phyloP scores from a whole-genome alignment of 2,888 invertebrate species.

The Stomorhina lunata region DNA sequence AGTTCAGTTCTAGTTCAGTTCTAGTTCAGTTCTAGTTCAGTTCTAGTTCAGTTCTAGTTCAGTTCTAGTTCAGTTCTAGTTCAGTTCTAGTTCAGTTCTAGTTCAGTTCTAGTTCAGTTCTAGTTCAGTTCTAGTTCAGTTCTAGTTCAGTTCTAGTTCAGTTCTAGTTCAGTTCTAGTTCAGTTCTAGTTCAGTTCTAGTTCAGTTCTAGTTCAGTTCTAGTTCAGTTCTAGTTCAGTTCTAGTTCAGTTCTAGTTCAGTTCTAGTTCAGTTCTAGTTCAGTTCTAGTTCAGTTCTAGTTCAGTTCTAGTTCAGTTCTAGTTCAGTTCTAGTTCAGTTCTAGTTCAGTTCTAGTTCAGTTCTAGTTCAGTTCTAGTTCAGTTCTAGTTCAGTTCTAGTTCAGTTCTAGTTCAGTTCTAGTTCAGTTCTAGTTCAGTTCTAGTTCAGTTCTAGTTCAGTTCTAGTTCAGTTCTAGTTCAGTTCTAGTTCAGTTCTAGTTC shows the following conservation, averaged over 20 bases:
- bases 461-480: not conserved
- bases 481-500: not conserved
- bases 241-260: not conserved
- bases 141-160: not conserved
- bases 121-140: not conserved
- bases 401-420: not conserved
- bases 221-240: not conserved
- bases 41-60: not conserved
- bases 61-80: not conserved
- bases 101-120: not conserved
- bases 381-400: not conserved
- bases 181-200: not conserved
- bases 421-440: not conserved
- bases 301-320: not conserved
- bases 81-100: not conserved
- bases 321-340: not conserved
- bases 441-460: not conserved
- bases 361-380: not conserved
- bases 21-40: not conserved
- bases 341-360: not conserved
- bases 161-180: not conserved
- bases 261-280: not conserved
- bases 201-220: not conserved
- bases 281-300: not conserved
- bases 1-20: not conserved